These are phyloP conservation scores for Piprites chloris DNA, from an alignment of 2,113 vertebrate species.

Conservation along the genomic window DNA sequence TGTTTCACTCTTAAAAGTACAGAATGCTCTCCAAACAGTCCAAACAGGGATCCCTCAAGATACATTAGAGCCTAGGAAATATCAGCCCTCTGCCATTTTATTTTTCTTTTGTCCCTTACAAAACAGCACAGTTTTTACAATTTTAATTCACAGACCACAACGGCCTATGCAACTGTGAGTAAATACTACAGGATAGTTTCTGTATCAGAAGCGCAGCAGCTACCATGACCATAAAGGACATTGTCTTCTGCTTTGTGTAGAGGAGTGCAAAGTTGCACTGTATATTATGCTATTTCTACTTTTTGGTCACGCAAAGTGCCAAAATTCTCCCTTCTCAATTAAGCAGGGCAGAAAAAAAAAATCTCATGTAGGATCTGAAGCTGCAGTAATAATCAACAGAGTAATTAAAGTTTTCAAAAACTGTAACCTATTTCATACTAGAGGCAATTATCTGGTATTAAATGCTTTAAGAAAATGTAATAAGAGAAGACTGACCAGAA, in stretches of 20 bases:
- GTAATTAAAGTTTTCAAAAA: neutral
- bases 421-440: neutral
- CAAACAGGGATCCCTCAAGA: rapidly evolving
- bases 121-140: neutral
- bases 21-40: neutral
- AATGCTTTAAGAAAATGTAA: neutral
- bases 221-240: neutral
- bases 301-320: neutral
- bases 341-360: neutral
- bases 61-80: neutral
- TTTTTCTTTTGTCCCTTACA: neutral
- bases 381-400: neutral
- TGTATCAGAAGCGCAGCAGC: neutral
- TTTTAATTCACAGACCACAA: neutral
- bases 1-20: neutral
- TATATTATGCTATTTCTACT: neutral
- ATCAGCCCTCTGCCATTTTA: neutral
- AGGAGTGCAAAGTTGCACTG: neutral
- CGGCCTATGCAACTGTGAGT: neutral
- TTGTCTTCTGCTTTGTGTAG: neutral
- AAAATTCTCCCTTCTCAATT: neutral
- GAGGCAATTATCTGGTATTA: neutral
- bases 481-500: neutral
- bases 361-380: neutral
- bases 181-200: neutral